These are phyloP conservation scores for Deilephila elpenor DNA, from an alignment of 2,888 invertebrate genomes.

Conservation along the genomic window DNA sequence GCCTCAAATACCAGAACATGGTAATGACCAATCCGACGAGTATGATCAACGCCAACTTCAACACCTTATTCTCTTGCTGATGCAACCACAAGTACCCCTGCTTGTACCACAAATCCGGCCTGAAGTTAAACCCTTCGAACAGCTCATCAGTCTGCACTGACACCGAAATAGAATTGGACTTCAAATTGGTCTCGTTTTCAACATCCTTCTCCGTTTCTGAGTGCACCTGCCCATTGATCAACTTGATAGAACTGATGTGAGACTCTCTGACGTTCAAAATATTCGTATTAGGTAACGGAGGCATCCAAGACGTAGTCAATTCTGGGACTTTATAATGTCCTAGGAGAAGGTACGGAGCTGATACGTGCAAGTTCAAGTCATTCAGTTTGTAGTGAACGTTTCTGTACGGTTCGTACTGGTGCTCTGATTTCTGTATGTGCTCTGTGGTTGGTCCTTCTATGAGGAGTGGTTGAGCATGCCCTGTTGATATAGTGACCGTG, in stretches of 20 bases:
- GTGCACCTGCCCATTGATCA: slow-evolving; percentile 75
- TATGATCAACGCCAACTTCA: slow-evolving; percentile 88
- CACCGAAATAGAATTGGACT: slow-evolving; percentile 75
- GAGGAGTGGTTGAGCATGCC: slow-evolving; percentile 88
- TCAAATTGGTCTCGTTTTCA: slow-evolving; percentile 76
- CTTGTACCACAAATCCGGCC: slow-evolving; percentile 74
- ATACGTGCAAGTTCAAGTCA: slow-evolving; percentile 72
- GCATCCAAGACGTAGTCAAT: slow-evolving; percentile 78
- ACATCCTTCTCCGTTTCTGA: slow-evolving; percentile 65
- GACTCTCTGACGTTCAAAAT: slow-evolving; percentile 60
- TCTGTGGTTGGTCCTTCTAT: slow-evolving; percentile 88
- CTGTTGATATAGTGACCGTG: slow-evolving; percentile 91
- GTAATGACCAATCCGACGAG: slow-evolving; percentile 88
- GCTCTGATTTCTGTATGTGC: slow-evolving; percentile 51
- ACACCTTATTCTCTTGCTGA: slow-evolving; percentile 90
- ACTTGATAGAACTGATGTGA: slow-evolving; percentile 59
- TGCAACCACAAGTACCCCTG: slow-evolving; percentile 86
- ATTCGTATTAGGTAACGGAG: slow-evolving; percentile 69
- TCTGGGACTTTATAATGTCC: slow-evolving; percentile 91
- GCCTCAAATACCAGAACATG: slow-evolving; percentile 90
- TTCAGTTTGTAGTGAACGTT: slow-evolving; percentile 78
- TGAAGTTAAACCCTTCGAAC: slow-evolving; percentile 72
- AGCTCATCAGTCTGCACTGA: slow-evolving; percentile 85
- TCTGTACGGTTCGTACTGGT: slow-evolving; percentile 78
- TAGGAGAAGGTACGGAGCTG: slow-evolving; percentile 78